phyloP scores from a whole-genome alignment of 2,113 vertebrate genomes.

The Oncorhynchus kisutch region DNA sequence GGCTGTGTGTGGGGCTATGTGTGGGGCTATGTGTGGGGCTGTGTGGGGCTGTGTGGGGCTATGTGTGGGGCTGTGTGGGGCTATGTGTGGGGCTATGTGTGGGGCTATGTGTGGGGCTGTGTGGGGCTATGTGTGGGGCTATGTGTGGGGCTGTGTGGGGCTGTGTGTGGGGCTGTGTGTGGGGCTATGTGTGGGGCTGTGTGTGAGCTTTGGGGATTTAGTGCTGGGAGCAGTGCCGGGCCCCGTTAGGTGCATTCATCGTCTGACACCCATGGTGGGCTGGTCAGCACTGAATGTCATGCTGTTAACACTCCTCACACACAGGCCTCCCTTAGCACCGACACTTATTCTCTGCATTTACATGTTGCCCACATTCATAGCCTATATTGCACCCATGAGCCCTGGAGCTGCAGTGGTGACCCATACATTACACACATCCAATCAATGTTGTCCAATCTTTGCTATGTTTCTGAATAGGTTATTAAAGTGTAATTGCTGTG shows the following conservation, averaged over 20 bases:
- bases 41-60: too few species aligned
- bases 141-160: too few species aligned
- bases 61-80: too few species aligned
- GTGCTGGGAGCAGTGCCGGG: constrained; percentile 5
- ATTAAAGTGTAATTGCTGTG: constrained; percentile 41
- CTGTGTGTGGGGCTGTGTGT: too few species aligned
- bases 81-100: too few species aligned
- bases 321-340: neutral
- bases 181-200: too few species aligned
- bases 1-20: too few species aligned
- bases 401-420: neutral
- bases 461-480: constrained; percentile 43
- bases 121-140: too few species aligned
- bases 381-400: constrained; percentile 14
- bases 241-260: constrained; percentile 59
- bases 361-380: constrained; percentile 35
- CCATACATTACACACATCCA: constrained; percentile 45
- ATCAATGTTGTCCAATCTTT: constrained; percentile 11
- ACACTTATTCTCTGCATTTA: constrained; percentile 49
- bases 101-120: too few species aligned
- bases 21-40: too few species aligned
- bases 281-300: constrained; percentile 36
- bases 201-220: constrained; percentile 1
- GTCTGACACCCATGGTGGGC: constrained; percentile 34
- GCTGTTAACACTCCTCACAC: constrained; percentile 48